Evolutionary conservation across 2,888 invertebrate genomes (phyloP).

Genomic region (Eustalomyia histrio): DNA sequence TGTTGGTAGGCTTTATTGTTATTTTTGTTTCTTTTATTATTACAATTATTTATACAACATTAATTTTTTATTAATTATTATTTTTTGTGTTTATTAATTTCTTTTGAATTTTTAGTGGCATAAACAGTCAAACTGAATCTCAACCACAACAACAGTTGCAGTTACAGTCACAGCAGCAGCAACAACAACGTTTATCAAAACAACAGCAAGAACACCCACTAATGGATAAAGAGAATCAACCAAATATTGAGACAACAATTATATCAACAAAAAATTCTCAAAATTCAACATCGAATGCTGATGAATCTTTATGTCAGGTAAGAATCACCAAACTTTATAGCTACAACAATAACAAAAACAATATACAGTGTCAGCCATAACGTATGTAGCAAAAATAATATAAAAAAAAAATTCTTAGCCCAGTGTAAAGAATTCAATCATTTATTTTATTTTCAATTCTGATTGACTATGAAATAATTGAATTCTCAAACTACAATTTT

Average conservation of each 20-base stretch:
- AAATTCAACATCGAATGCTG: slow-evolving; percentile 38
- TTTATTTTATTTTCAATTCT: too few relatives aligned
- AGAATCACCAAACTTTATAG: not conserved
- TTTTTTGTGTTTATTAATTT: not conserved
- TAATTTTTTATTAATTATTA: slow-evolving; percentile 19
- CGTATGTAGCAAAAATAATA: too few relatives aligned
- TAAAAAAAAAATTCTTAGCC: too few relatives aligned
- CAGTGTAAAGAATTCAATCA: too few relatives aligned
- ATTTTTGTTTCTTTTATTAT: slow-evolving; percentile 4
- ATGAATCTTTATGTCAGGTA: slow-evolving; percentile 55
- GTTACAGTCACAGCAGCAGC: slow-evolving; percentile 18
- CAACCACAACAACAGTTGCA: slow-evolving; percentile 26
- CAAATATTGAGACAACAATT: slow-evolving; percentile 46
- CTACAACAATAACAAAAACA: too few relatives aligned
- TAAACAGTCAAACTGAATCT: slow-evolving; percentile 55
- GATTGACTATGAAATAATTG: too few relatives aligned
- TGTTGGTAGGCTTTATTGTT: slow-evolving; percentile 55
- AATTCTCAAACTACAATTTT: too few relatives aligned
- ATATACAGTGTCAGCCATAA: too few relatives aligned
- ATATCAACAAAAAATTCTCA: slow-evolving; percentile 48
- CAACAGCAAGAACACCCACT: slow-evolving; percentile 54
- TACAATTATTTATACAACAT: not conserved
- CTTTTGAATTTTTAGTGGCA: slow-evolving; percentile 57
- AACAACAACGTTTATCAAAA: slow-evolving; percentile 3
- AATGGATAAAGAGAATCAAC: slow-evolving; percentile 61